Percentiles rank a stretch among this genome's conserved stretches.
These are phyloP conservation scores for Ellobium chinense DNA, from an alignment of 2,888 invertebrate genomes.

Conservation along the genomic window DNA sequence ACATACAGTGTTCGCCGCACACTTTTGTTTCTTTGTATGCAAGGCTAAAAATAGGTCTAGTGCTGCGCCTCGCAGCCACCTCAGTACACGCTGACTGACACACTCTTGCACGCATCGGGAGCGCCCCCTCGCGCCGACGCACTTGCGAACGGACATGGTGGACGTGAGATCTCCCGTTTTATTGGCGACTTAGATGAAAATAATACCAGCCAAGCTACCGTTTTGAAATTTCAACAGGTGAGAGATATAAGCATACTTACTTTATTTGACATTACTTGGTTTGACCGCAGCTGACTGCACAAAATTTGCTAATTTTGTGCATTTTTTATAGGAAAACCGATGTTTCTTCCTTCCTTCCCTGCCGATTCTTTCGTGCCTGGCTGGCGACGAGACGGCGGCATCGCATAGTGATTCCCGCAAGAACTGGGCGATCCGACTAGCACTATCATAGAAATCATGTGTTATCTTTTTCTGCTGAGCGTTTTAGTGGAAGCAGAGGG, in stretches of 20 bases:
- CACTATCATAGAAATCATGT: too few relatives aligned
- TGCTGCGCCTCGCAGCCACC: conserved; percentile 7
- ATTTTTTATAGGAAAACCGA: not conserved
- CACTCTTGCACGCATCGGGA: conserved; percentile 45
- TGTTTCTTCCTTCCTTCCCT: conserved; percentile 26
- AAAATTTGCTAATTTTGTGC: not conserved
- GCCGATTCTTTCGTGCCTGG: not conserved
- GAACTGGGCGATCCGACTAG: not conserved
- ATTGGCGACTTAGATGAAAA: not conserved
- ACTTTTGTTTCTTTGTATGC: conserved; percentile 34
- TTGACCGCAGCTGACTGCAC: not conserved
- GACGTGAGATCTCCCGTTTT: not conserved
- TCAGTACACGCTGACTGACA: conserved; percentile 42
- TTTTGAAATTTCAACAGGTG: not conserved
- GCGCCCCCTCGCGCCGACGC: conserved; percentile 46
- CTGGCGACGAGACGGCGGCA: conserved; percentile 3
- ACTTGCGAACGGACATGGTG: conserved; percentile 48
- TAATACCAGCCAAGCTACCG: not conserved
- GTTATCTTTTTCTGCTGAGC: too few relatives aligned
- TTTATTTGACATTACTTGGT: not conserved
- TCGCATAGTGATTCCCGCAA: not conserved
- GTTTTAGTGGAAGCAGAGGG: too few relatives aligned
- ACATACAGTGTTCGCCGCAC: conserved; percentile 17
- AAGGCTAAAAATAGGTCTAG: conserved; percentile 31
- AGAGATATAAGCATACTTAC: not conserved